Percentiles rank a stretch among this genome's conserved stretches.
Evolutionary conservation across 2,797 vertebrate genomes (phyloP).

Genomic region (Pantherophis vulpinus): DNA sequence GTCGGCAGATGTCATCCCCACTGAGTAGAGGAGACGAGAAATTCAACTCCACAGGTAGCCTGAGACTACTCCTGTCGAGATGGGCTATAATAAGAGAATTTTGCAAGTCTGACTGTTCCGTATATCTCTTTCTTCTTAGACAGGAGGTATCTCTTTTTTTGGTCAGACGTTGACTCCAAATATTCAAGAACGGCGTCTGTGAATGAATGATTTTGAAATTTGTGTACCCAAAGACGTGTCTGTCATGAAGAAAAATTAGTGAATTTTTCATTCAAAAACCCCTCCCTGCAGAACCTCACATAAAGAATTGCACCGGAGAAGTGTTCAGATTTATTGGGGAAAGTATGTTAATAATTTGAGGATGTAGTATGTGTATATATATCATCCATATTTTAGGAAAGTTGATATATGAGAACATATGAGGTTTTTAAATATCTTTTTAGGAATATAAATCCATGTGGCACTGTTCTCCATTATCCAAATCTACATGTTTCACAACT

Average conservation of each 20-base stretch:
- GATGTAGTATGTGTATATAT: not conserved
- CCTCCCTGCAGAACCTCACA: not conserved
- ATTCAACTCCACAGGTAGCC: not conserved
- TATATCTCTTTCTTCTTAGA: not conserved
- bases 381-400: not conserved
- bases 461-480: not conserved
- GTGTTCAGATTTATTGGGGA: not conserved
- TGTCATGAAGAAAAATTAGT: not conserved
- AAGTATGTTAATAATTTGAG: not conserved
- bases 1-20: not conserved
- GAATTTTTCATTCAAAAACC: not conserved
- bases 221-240: not conserved
- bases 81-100: not conserved
- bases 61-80: not conserved
- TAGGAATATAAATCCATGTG: not conserved
- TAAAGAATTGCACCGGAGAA: not conserved
- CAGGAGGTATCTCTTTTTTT: not conserved
- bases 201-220: not conserved
- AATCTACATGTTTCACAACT: not conserved
- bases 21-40: not conserved
- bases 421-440: not conserved
- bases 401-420: not conserved
- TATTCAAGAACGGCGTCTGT: not conserved
- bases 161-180: not conserved
- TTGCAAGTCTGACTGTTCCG: not conserved